Evolutionary conservation across 1,140 invertebrate species (phyloP).

Genomic region (Drosophila pruinosa): DNA sequence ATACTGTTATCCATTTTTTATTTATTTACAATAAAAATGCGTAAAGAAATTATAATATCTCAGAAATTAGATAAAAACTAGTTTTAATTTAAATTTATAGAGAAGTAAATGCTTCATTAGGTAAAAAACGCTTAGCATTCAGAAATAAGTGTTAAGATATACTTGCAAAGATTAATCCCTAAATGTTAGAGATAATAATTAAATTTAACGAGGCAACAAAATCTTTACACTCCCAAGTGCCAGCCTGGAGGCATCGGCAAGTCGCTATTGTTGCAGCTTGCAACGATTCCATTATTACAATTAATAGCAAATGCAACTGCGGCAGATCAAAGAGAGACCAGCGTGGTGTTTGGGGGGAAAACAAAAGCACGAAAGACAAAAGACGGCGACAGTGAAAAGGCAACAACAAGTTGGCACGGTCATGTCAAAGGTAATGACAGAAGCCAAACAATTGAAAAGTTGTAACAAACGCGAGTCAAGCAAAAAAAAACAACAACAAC

Average conservation of each 20-base stretch:
- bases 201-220: constrained; percentile 48
- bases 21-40: too few species aligned
- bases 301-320: constrained; percentile 68
- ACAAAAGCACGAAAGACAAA: constrained; percentile 75
- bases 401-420: constrained; percentile 53
- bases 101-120: too few species aligned
- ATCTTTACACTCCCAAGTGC: constrained; percentile 19
- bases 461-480: constrained; percentile 59
- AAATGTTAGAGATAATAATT: constrained; percentile 25
- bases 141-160: too few species aligned
- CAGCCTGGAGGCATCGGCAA: constrained; percentile 2
- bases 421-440: constrained; percentile 80
- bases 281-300: constrained; percentile 68
- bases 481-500: constrained; percentile 32
- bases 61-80: too few species aligned
- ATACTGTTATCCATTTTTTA: too few species aligned
- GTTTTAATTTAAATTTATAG: too few species aligned
- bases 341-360: constrained; percentile 18
- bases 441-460: constrained; percentile 79
- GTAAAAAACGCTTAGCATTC: too few species aligned
- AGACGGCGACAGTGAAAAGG: constrained; percentile 75
- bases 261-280: constrained; percentile 47
- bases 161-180: not conserved
- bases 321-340: constrained; percentile 62
- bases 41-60: too few species aligned